phyloP scores from a whole-genome alignment of 1,140 invertebrate genomes.

The Bombus waltoni region DNA sequence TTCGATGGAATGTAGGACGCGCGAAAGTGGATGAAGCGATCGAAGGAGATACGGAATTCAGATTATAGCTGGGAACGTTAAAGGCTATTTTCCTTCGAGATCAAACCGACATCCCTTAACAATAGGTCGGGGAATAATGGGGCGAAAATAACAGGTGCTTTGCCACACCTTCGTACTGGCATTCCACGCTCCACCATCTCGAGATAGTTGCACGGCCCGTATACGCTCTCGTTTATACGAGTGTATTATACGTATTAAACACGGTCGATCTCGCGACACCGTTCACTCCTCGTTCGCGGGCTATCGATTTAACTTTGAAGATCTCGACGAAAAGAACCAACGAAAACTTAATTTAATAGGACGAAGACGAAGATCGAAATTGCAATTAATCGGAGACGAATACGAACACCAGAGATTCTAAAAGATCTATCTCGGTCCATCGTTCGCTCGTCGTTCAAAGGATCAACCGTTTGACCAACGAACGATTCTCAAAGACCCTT shows the following conservation, averaged over 20 bases:
- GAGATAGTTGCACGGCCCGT: neutral
- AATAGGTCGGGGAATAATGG: slow-evolving; percentile 54
- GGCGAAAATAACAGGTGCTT: slow-evolving; percentile 53
- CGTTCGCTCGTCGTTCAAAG: neutral
- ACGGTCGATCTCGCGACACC: neutral
- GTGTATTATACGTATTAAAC: slow-evolving; percentile 12
- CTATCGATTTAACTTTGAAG: neutral
- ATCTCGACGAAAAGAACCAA: neutral
- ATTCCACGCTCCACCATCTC: neutral
- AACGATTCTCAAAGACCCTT: neutral
- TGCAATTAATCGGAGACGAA: neutral
- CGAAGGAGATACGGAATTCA: slow-evolving; percentile 44
- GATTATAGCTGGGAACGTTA: slow-evolving; percentile 48
- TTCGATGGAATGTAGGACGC: slow-evolving; percentile 10
- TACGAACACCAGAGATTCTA: fast-evolving
- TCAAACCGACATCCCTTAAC: slow-evolving; percentile 49
- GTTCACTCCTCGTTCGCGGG: neutral
- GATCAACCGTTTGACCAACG: neutral
- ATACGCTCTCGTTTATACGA: neutral
- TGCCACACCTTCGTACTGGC: neutral
- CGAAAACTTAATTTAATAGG: neutral
- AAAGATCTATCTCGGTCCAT: neutral
- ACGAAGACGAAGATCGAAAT: neutral
- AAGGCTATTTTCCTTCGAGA: slow-evolving; percentile 57
- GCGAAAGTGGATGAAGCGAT: slow-evolving; percentile 32